These are phyloP conservation scores for Pavo muticus DNA, from an alignment of 2,113 vertebrate species.

Conservation along the genomic window DNA sequence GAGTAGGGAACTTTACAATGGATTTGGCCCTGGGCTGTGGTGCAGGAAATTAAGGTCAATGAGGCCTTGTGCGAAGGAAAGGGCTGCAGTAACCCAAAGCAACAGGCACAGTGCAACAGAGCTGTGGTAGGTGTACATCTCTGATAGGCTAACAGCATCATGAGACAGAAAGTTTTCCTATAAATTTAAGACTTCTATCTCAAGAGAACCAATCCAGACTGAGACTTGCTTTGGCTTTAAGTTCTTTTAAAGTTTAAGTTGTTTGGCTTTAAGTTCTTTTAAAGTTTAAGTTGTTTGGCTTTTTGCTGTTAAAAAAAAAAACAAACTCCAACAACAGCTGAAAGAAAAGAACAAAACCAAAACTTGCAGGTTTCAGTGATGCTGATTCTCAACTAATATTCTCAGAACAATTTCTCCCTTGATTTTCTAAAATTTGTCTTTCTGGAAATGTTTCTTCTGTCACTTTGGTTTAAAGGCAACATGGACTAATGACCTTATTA, in stretches of 20 bases:
- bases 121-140: fast-evolving
- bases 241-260: background rate
- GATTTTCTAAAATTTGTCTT: background rate
- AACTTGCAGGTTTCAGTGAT: background rate
- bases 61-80: background rate
- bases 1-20: background rate
- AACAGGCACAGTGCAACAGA: background rate
- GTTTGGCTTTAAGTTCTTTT: background rate
- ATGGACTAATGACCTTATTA: background rate
- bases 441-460: background rate
- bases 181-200: background rate
- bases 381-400: background rate
- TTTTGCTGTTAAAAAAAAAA: too few relatives aligned
- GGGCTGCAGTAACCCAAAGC: background rate
- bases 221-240: background rate
- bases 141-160: background rate
- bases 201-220: background rate
- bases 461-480: background rate
- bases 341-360: background rate
- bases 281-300: too few relatives aligned
- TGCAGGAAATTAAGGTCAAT: background rate
- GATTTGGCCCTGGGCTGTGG: background rate
- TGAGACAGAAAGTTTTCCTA: fast-evolving
- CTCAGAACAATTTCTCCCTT: background rate
- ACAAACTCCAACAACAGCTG: too few relatives aligned